Evolutionary conservation across 2,888 invertebrate genomes (phyloP), one percentile per base, ranked within the genome.

Genomic region (Sesamia inferens): DNA sequence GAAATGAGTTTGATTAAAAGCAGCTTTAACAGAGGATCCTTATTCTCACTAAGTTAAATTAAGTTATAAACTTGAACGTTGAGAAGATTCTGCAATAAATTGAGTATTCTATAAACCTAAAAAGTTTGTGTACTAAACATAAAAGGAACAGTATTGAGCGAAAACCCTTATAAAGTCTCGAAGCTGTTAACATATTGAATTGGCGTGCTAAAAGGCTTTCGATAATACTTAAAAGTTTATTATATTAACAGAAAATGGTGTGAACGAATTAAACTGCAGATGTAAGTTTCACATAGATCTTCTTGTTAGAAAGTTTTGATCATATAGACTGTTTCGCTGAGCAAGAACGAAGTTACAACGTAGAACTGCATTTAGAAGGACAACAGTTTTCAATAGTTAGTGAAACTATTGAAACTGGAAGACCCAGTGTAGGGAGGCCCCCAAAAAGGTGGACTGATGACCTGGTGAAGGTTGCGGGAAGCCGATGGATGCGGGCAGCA

Each of bases 31-130:
- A 78, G 79, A 86, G 72, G 78, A 85, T 81, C 74, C 76, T 83
- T 83, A 79, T 71, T 78, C 78, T 68, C 63, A 69, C 68, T 39
- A 85, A 86, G 72, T 80, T 82, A 80, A 82, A 83, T 86, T 55
- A 74, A 86, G 74, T 84, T 80, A 66, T 54, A 61, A 57, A 82
- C 65, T 84, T 74, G 61, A 79, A 71, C 59, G 70, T 66, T 72
- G 65, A 74, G 85, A 81, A 39, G 7, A 78, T 79, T 68, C 58
- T 74, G 61, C 72, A 74, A 79, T 78, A 79, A 86, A 85, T 81
- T 75, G 10, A 31, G 31, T 75, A 83, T 78, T 85, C 79, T 76
- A 81, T 75, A 74, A 85, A 72, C 70, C 24, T 62, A 62, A 79
- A 86, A 39, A 39, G 39, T 39, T 39, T 39, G 39, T 39, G 66